These are phyloP conservation scores for Ischnus inquisitorius DNA, from an alignment of 2,888 invertebrate genomes.

Conservation along the genomic window DNA sequence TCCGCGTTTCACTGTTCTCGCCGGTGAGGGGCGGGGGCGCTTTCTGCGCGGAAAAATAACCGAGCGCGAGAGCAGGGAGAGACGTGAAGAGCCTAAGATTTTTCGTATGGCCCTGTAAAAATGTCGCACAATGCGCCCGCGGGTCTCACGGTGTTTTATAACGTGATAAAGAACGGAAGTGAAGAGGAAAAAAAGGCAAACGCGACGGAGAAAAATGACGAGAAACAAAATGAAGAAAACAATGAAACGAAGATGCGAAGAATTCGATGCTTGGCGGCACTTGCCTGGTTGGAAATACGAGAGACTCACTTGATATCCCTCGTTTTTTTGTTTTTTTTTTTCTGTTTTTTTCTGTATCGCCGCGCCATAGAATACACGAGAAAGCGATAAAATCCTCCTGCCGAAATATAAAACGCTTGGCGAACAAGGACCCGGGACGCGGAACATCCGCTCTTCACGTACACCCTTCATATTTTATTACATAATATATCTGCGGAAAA, in stretches of 20 bases:
- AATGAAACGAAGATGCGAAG: constrained; percentile 38
- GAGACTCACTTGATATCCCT: constrained; percentile 25
- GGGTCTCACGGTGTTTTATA: constrained; percentile 50
- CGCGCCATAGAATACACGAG: constrained; percentile 38
- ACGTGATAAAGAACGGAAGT: constrained; percentile 51
- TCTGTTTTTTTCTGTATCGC: neutral
- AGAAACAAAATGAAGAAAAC: constrained; percentile 5
- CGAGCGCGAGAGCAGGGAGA: constrained; percentile 13
- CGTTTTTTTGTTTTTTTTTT: neutral
- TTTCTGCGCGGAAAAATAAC: constrained; percentile 35
- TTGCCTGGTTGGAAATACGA: constrained; percentile 39
- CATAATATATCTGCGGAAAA: constrained; percentile 28
- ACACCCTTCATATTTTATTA: constrained; percentile 50
- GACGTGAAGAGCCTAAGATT: constrained; percentile 40
- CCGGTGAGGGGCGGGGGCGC: constrained; percentile 42
- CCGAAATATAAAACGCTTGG: constrained; percentile 63
- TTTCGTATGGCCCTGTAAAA: constrained; percentile 67
- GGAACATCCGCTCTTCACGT: constrained; percentile 31
- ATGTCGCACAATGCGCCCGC: constrained; percentile 46
- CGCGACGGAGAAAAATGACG: constrained; percentile 2
- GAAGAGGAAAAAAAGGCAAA: constrained; percentile 50
- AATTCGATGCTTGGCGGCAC: constrained; percentile 39
- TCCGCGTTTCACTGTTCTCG: constrained; percentile 63
- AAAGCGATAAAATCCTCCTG: constrained; percentile 57
- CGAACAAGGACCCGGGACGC: constrained; percentile 44